Evolutionary conservation across 2,797 vertebrate species (phyloP).

Genomic region (Dipus sagitta): DNA sequence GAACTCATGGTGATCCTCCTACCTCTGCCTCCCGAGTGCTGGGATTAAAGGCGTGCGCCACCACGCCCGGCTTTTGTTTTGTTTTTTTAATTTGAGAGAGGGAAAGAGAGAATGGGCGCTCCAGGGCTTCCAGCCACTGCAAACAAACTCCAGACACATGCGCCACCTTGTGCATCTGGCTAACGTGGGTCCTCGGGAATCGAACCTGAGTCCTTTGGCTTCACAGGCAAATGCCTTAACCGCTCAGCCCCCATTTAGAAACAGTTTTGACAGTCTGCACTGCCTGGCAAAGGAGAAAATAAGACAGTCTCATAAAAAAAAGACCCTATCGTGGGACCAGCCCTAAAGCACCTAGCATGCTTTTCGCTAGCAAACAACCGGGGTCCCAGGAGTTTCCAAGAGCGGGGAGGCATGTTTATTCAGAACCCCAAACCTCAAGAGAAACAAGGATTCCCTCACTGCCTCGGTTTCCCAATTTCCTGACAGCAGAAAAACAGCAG

Average conservation of each 20-base stretch:
- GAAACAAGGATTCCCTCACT: background rate
- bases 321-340: background rate
- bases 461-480: conserved; percentile 28
- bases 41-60: too few relatives aligned
- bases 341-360: rapidly evolving
- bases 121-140: too few relatives aligned
- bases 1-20: too few relatives aligned
- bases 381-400: background rate
- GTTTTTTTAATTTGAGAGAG: too few relatives aligned
- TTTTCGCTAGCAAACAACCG: background rate
- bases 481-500: background rate
- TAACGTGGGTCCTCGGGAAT: too few relatives aligned
- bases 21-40: too few relatives aligned
- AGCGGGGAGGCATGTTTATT: background rate
- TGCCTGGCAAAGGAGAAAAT: background rate
- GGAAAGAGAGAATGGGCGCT: too few relatives aligned
- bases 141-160: too few relatives aligned
- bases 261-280: background rate
- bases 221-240: too few relatives aligned
- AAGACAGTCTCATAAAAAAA: background rate
- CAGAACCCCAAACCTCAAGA: background rate
- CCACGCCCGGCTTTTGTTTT: too few relatives aligned
- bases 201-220: too few relatives aligned
- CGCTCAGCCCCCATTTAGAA: background rate
- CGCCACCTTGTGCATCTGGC: too few relatives aligned